Evolutionary conservation across 1,140 invertebrate species (phyloP).

Genomic region (Pentalonia nigronervosa): DNA sequence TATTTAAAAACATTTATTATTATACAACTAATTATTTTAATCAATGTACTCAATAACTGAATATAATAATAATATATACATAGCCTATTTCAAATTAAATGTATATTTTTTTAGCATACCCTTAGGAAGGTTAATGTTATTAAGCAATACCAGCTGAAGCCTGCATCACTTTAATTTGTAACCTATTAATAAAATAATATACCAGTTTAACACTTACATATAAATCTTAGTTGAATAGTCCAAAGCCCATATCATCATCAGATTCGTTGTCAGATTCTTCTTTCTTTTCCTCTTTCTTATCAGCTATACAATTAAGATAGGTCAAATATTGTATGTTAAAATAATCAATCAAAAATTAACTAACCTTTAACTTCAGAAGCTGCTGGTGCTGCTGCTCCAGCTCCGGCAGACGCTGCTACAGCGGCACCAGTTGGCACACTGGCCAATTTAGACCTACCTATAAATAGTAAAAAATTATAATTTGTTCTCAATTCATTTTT

Average conservation of each 20-base stretch:
- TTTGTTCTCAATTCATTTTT: too few species aligned
- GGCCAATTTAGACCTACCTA: slow-evolving; percentile 79
- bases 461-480: slow-evolving; percentile 57
- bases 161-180: background rate
- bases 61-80: background rate
- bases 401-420: background rate
- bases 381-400: slow-evolving; percentile 45
- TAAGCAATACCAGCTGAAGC: slow-evolving; percentile 30
- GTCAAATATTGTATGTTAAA: background rate
- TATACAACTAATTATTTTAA: background rate
- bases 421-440: slow-evolving; percentile 71
- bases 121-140: slow-evolving; percentile 45
- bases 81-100: background rate
- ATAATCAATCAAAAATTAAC: background rate
- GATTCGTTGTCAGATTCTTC: slow-evolving; percentile 78
- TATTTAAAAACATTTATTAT: too few species aligned
- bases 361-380: slow-evolving; percentile 56
- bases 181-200: background rate
- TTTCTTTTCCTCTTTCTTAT: slow-evolving; percentile 75
- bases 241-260: slow-evolving; percentile 96
- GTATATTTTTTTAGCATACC: slow-evolving; percentile 35
- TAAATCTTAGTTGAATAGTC: slow-evolving; percentile 84
- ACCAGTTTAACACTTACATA: background rate
- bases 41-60: background rate
- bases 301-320: slow-evolving; percentile 63